Evolutionary conservation across 1,140 invertebrate species (phyloP).

Genomic region (Tetramorium parvispinum): DNA sequence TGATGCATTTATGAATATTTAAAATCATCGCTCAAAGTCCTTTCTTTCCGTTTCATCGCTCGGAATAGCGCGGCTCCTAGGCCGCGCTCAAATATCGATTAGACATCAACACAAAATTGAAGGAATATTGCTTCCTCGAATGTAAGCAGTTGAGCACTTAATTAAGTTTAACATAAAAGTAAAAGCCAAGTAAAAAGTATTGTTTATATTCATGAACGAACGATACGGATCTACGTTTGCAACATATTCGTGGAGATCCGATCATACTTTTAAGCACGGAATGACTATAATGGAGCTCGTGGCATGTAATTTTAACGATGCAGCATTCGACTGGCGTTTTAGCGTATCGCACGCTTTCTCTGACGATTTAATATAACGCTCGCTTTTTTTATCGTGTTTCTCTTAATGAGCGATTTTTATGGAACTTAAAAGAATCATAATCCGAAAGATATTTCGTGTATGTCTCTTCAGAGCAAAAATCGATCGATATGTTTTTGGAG

Average conservation of each 20-base stretch:
- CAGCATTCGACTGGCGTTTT: constrained; percentile 44
- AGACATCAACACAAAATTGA: background rate
- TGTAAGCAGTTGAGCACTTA: background rate
- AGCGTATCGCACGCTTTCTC: constrained; percentile 66
- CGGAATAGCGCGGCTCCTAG: background rate
- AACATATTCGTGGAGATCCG: constrained; percentile 27
- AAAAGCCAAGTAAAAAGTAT: constrained; percentile 20
- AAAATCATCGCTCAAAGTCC: background rate
- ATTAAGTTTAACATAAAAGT: constrained; percentile 29
- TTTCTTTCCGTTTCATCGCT: background rate
- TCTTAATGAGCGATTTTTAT: constrained; percentile 13
- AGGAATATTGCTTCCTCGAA: background rate
- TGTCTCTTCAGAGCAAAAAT: background rate
- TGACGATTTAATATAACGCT: constrained; percentile 51
- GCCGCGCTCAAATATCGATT: background rate
- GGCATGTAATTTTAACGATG: constrained; percentile 46
- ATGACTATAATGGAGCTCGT: background rate
- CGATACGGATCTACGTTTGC: constrained; percentile 35
- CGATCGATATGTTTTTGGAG: background rate
- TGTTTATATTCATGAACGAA: constrained; percentile 34
- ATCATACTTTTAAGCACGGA: constrained; percentile 47
- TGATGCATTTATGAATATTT: background rate
- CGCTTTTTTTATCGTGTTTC: constrained; percentile 36
- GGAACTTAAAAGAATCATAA: background rate
- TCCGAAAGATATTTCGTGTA: background rate